These are phyloP conservation scores for Misgurnus mizolepis DNA, from an alignment of 2,113 vertebrate species.

Conservation along the genomic window DNA sequence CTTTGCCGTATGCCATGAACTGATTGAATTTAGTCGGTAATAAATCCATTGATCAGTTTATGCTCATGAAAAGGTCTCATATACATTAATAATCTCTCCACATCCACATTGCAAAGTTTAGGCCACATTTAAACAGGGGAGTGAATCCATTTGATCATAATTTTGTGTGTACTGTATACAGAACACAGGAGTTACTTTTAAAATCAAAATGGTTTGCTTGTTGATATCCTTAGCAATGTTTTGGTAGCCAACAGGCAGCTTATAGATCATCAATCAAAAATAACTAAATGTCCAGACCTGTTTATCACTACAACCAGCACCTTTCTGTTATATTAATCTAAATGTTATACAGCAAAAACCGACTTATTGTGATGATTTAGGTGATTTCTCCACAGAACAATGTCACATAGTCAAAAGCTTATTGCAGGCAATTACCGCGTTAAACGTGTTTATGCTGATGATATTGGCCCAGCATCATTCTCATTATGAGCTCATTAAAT, in stretches of 20 bases:
- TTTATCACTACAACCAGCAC: background rate
- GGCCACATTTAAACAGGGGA: background rate
- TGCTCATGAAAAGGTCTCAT: background rate
- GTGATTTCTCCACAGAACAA: slow-evolving; percentile 30
- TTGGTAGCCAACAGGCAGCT: background rate
- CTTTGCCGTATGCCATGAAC: slow-evolving; percentile 15
- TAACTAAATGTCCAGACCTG: background rate
- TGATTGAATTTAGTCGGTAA: slow-evolving; percentile 26
- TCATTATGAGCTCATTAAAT: slow-evolving; percentile 56
- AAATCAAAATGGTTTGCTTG: background rate
- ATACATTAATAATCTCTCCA: background rate
- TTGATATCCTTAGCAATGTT: background rate
- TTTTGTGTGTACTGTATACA: background rate
- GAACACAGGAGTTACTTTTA: background rate
- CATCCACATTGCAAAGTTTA: background rate
- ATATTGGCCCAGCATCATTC: slow-evolving; percentile 45
- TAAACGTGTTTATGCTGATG: slow-evolving; percentile 51
- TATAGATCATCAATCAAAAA: background rate
- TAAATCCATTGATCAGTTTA: background rate
- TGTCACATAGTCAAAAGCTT: slow-evolving; percentile 41
- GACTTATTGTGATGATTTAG: slow-evolving; percentile 40
- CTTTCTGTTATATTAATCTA: background rate
- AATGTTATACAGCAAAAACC: background rate
- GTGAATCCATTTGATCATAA: background rate
- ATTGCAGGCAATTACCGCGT: slow-evolving; percentile 46